Percentiles rank a stretch among this genome's conserved stretches.
Evolutionary conservation across 2,888 invertebrate species (phyloP).

Genomic region (Trachelus iudaicus): DNA sequence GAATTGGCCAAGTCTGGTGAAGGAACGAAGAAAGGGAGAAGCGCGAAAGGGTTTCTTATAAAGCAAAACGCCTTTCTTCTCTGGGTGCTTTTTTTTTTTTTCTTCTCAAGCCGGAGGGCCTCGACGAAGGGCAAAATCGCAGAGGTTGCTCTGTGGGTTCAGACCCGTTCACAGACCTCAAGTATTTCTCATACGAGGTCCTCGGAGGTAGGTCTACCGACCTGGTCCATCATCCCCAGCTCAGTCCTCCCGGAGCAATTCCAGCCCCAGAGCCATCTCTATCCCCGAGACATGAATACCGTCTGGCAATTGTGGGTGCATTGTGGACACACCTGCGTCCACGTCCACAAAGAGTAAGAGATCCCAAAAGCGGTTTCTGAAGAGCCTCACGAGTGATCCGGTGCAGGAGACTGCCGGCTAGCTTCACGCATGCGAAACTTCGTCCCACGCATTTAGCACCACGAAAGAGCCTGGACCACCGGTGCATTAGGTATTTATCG

Average conservation of each 20-base stretch:
- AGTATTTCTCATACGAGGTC: neutral
- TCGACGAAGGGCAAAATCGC: neutral
- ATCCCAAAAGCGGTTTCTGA: neutral
- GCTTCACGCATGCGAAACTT: neutral
- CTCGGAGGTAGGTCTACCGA: neutral
- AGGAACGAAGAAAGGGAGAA: neutral
- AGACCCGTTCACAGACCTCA: neutral
- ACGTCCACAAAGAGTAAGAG: conserved; percentile 31
- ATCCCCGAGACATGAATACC: conserved; percentile 38
- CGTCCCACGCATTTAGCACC: neutral
- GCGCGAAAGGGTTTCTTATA: neutral
- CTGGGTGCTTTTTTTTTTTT: neutral
- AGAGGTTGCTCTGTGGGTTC: neutral
- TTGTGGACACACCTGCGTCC: conserved; percentile 49
- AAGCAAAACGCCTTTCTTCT: neutral
- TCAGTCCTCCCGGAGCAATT: conserved; percentile 32
- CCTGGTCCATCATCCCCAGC: conserved; percentile 34
- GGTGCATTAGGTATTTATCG: neutral
- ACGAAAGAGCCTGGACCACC: neutral
- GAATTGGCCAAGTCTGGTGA: neutral
- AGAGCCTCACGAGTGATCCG: neutral
- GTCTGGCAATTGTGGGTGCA: conserved; percentile 41
- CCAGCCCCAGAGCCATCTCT: conserved; percentile 17
- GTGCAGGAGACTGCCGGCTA: neutral
- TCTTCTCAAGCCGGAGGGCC: neutral